Evolutionary conservation across 2,113 vertebrate genomes (phyloP), one percentile per base, ranked within the genome.

Genomic region (Delphinapterus leucas): DNA sequence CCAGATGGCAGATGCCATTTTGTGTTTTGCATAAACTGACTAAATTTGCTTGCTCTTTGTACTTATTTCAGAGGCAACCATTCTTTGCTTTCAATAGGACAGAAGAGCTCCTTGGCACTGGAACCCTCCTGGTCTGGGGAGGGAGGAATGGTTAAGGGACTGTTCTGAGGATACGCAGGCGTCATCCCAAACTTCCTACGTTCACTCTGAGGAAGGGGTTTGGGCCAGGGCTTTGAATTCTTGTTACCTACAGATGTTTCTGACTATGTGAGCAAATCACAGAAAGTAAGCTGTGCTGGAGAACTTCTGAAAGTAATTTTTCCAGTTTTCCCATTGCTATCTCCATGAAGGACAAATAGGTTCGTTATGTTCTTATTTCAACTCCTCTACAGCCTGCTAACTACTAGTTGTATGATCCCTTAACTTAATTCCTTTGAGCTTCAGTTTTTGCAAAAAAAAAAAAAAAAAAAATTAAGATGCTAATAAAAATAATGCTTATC

Each of bases 11-110:
- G 98, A 98, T 98, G 98, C 98, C 98, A 98, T 98, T 99, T 98
- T 98, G 98, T 98, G 98, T 98, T 98, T 98, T 98, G 98, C 98
- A 99, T 98, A 98, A 99, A 98, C 98, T 98, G 98, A 98, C 98
- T 99, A 98, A 98, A 98, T 98, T 98, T 98, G 98, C 98, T 98
- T 98, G 98, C 98, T 99, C 98, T 99, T 99, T 98, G 98, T 98
- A 98, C 97, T 98, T 99, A 98, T 98, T 98, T 98, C 98, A 98
- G 98, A 98, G 98, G 97, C 98, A 98, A 97, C 98, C 98, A 98
- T 98, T 98, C 98, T 98, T 98, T 98, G 97, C 97, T 98, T 98
- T 98, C 98, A 99, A 97, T 98, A 97, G 98, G 98, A 98, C 98
- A 98, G 98, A 99, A 98, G 98, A 98, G 97, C 98, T 98, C 98